Base-by-base conservation (phyloP, 2,113 vertebrate genomes). In the Equus przewalskii region DNA sequence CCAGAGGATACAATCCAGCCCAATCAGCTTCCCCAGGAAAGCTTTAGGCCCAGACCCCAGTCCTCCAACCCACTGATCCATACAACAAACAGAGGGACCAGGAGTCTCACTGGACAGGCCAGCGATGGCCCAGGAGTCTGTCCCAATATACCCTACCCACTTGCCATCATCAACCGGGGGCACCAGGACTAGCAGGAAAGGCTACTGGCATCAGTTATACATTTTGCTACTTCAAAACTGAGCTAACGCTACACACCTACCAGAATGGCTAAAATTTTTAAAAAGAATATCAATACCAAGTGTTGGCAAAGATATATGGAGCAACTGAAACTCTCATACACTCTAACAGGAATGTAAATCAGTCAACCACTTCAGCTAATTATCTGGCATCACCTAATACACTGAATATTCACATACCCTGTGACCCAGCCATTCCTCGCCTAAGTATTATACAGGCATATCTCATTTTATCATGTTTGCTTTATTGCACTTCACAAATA, bases 191-290 rank as follows among this genome's bases (percentile, higher is more conserved):
- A 86, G 51, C 33, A 96, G 41, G 44, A 84, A 87, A 33, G 33
- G 10, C 3, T 56, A 24, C 36, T 76, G 26, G 33, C 36, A 51
- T 85, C 44, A 85, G 54, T 49, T 84, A 5, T 70, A 12, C 33
- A 96, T 91, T 94, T 75, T 56, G 21, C 41, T 60, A 85, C 79
- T 89, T 92, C 67, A 96, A 94, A 89, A 30, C 6, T 56, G 15
- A 93, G 5, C 44, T 89, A 90, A 75, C 4, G 51, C 24, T 28
- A 88, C 21, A 94, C 16, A 94, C 54, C 22, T 73, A 81, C 7
- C 62, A 95, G 46, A 84, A 94, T 62, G 7, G 51, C 49, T 75
- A 92, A 94, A 85, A 58, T 33, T 65, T 82, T 87, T 10, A 56
- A 84, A 84, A 88, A 75, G 19, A 65, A 30, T 33, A 54, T 67